phyloP scores from a whole-genome alignment of 2,888 invertebrate species.

The Pristionchus japonicus region DNA sequence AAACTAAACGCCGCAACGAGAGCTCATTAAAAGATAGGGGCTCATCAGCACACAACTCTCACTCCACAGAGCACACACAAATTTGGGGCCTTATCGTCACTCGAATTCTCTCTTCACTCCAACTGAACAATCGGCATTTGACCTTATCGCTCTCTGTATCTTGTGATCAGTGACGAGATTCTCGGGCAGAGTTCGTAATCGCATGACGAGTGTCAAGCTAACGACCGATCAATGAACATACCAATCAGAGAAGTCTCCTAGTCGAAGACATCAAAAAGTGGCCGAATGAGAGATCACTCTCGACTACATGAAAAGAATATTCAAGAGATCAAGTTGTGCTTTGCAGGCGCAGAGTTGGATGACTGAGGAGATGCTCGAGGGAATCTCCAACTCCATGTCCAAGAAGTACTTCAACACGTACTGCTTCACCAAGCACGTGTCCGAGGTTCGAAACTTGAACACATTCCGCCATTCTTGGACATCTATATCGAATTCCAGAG shows the following conservation, averaged over 20 bases:
- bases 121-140: background rate
- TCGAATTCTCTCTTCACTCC: background rate
- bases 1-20: no score
- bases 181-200: background rate
- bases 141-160: background rate
- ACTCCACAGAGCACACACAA: no score
- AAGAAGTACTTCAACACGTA: conserved; percentile 91
- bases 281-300: background rate
- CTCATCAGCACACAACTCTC: no score
- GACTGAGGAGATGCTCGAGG: conserved; percentile 77
- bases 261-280: background rate
- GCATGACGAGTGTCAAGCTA: background rate
- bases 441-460: conserved; percentile 80
- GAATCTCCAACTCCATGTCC: conserved; percentile 77
- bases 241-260: background rate
- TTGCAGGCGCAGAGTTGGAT: conserved; percentile 76
- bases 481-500: background rate
- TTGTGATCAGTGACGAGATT: background rate
- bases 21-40: no score
- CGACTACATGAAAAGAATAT: background rate
- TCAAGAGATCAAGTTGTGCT: background rate
- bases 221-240: background rate
- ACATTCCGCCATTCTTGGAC: background rate
- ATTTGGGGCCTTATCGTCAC: no score
- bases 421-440: conserved; percentile 89